These are phyloP conservation scores for Drosophila varians DNA, from an alignment of 1,140 invertebrate species.

Conservation along the genomic window DNA sequence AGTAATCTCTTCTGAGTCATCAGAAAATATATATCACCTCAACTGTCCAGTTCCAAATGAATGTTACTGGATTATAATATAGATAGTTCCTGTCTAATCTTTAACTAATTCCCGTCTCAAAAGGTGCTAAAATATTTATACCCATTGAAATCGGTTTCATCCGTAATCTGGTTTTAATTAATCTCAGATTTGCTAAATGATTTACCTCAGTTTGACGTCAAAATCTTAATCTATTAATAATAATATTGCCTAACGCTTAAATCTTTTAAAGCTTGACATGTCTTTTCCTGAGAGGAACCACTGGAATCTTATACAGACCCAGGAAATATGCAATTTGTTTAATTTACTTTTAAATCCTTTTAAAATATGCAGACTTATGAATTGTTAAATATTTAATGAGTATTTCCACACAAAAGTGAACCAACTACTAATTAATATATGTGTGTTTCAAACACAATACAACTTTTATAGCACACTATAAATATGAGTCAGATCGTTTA, in stretches of 20 bases:
- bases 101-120: background rate
- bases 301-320: too few species aligned
- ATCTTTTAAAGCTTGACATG: too few species aligned
- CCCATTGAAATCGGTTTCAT: constrained; percentile 1
- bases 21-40: constrained; percentile 26
- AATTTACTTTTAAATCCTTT: too few species aligned
- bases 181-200: constrained; percentile 2
- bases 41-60: constrained; percentile 6
- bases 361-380: too few species aligned
- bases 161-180: background rate
- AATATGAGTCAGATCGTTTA: constrained; percentile 23
- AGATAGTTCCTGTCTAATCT: constrained; percentile 17
- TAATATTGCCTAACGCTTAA: background rate
- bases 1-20: constrained; percentile 42
- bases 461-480: background rate
- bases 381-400: too few species aligned
- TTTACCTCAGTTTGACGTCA: background rate
- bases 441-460: background rate
- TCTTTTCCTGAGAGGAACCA: too few species aligned
- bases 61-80: background rate
- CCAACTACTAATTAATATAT: too few species aligned
- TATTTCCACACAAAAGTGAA: too few species aligned
- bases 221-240: background rate
- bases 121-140: background rate
- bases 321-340: too few species aligned